A percentile compares a stretch with the other conserved stretches of the same genome.
Conservation (phyloP, 2,797 vertebrate species). For the Trematomus bernacchii region DNA sequence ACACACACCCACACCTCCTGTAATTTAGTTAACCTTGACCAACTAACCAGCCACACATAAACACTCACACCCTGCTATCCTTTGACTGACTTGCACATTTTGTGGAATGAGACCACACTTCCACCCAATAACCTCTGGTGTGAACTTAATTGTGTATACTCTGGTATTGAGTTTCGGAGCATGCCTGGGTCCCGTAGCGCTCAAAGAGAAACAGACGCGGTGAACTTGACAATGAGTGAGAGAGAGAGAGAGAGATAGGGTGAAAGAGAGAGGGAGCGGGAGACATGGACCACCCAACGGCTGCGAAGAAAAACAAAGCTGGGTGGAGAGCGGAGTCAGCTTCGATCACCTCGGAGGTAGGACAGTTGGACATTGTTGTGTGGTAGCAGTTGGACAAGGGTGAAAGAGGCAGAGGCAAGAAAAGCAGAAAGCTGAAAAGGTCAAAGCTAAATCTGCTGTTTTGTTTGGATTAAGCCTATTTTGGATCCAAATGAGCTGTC, state of each 20-base stretch:
- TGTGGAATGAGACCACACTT: conserved; percentile 72
- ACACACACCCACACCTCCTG: conserved; percentile 26
- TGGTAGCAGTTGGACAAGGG: conserved; percentile 41
- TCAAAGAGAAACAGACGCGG: conserved; percentile 78
- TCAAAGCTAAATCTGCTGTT: neutral
- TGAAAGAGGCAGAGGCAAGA: conserved; percentile 29
- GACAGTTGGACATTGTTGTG: conserved; percentile 57
- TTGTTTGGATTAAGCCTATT: neutral
- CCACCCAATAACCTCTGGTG: conserved; percentile 77
- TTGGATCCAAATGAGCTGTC: neutral
- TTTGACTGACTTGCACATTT: conserved; percentile 72
- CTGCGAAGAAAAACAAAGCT: conserved; percentile 78
- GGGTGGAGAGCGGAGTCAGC: conserved; percentile 67
- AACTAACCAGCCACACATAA: conserved; percentile 64
- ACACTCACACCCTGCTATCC: conserved; percentile 56
- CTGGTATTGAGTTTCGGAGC: conserved; percentile 74
- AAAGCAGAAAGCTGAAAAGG: conserved; percentile 6
- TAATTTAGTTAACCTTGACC: conserved; percentile 75
- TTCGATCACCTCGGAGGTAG: conserved; percentile 63
- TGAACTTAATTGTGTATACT: conserved; percentile 84
- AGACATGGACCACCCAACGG: conserved; percentile 79
- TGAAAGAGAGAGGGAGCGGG: conserved; percentile 36
- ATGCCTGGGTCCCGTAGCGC: conserved; percentile 45
- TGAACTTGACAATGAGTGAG: conserved; percentile 74
- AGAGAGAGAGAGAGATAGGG: conserved; percentile 47